A percentile compares a stretch with the other conserved stretches of the same genome.
Conservation (phyloP, 2,888 invertebrate genomes). For the Helicoverpa assulta region DNA sequence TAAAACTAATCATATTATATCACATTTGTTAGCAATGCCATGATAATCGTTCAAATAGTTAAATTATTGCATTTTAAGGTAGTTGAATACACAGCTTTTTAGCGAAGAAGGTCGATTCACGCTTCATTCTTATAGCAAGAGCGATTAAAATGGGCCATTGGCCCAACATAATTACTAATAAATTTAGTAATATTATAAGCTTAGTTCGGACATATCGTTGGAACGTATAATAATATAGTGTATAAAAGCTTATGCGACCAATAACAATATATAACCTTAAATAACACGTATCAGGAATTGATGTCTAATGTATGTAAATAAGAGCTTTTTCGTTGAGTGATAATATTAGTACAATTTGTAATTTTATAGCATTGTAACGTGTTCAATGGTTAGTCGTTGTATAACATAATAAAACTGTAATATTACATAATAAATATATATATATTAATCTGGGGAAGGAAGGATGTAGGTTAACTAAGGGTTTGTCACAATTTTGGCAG, state of each 20-base stretch:
- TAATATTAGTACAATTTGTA: conserved; percentile 66
- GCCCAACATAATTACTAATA: conserved; percentile 5
- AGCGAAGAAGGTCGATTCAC: conserved; percentile 27
- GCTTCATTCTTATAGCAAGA: conserved; percentile 9
- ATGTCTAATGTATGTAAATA: conserved; percentile 43
- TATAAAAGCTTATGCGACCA: conserved; percentile 35
- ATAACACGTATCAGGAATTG: conserved; percentile 50
- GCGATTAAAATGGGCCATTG: background rate
- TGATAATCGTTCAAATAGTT: conserved; percentile 56
- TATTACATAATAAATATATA: conserved; percentile 26
- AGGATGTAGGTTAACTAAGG: conserved; percentile 4
- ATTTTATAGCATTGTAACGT: conserved; percentile 45
- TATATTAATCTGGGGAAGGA: conserved; percentile 12
- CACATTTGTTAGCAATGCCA: conserved; percentile 42
- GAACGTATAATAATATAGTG: conserved; percentile 5
- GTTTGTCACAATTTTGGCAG: conserved; percentile 30
- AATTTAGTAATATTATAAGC: background rate
- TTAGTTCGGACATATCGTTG: conserved; percentile 12
- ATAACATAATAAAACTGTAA: conserved; percentile 40
- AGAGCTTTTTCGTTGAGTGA: conserved; percentile 50
- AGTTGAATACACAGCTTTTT: conserved; percentile 42
- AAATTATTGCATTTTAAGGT: conserved; percentile 46
- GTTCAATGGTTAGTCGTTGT: conserved; percentile 36
- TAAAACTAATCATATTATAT: conserved; percentile 36
- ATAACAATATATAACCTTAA: conserved; percentile 33